Base-by-base conservation (phyloP, 1,140 invertebrate genomes). In the Papilio polytes region DNA sequence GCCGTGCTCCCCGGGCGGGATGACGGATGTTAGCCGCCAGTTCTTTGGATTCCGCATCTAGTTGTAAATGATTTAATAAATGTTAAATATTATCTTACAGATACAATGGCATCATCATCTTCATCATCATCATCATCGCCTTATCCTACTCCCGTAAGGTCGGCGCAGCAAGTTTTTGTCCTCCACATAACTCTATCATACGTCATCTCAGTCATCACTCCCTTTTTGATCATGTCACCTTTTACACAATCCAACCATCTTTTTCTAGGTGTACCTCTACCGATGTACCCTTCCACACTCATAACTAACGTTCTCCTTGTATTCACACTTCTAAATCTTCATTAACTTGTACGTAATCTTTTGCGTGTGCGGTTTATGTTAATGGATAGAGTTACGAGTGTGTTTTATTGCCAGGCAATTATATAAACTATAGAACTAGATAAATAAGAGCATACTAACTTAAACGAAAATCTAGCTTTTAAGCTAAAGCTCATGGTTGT, bases 1-100 rank as follows among this genome's bases (percentile, higher is more conserved):
- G 74, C 46, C 41, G 20, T 48, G 74, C 74, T 22, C 74, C 74
- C 46, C 74, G 46, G 74, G 46, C 74, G 74, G 74, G 74, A 53
- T 76, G 74, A 26, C 74, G 74, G 74, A 76, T 76, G 74, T 76
- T 48, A 44, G 20, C 41, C 74, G 44, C 46, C 22, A 48, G n/a
- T 76, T 74, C 22, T 63, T 63, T 63, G 22, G 59, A 63, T 63
- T 26, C 20, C 22, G 44, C 73, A 74, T 74, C 44, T 74, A 51
- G 73, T 74, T 48, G 20, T 48, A 74, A 74, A 74, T 18, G 26
- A 7, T n/a, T 41, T 36, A 36, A 72, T 41, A 72, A 41, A 72
- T 41, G n/a, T 36, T 15, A 72, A 41, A 70, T 70, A 70, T 41
- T 26, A 31, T 26, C 13, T 36, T 72, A 13, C 20, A 41, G 15